phyloP scores from a whole-genome alignment of 1,140 invertebrate species.

The Drosophila pruinosa region DNA sequence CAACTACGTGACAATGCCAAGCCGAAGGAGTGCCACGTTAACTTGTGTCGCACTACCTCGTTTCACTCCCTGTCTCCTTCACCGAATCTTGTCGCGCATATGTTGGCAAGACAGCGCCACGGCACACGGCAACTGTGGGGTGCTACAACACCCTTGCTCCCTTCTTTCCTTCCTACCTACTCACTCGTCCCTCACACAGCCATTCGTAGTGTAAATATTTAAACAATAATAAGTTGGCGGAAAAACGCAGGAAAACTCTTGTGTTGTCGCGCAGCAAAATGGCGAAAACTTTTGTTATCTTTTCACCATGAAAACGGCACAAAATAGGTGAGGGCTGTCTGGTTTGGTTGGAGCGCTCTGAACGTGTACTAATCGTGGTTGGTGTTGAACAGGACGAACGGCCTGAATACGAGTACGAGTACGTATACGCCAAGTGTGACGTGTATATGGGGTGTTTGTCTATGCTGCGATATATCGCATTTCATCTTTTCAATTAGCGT shows the following conservation, averaged over 20 bases:
- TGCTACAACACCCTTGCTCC: slow-evolving; percentile 22
- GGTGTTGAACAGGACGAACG: neutral
- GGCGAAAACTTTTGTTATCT: slow-evolving; percentile 74
- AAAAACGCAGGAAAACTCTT: slow-evolving; percentile 72
- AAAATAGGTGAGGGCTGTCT: slow-evolving; percentile 44
- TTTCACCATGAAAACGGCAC: slow-evolving; percentile 71
- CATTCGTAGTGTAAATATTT: slow-evolving; percentile 74
- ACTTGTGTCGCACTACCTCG: slow-evolving; percentile 48
- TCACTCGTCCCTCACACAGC: neutral
- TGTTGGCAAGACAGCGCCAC: slow-evolving; percentile 33
- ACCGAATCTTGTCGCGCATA: slow-evolving; percentile 55
- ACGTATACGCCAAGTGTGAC: slow-evolving; percentile 39
- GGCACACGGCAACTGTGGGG: slow-evolving; percentile 8
- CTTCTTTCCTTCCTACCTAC: neutral
- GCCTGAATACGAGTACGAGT: neutral
- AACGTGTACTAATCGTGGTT: slow-evolving; percentile 63
- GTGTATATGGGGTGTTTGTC: slow-evolving; percentile 6
- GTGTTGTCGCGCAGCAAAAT: slow-evolving; percentile 45
- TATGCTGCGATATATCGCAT: slow-evolving; percentile 55
- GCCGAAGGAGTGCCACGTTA: slow-evolving; percentile 40
- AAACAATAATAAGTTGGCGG: slow-evolving; percentile 80
- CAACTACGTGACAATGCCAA: slow-evolving; percentile 71
- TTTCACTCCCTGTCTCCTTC: neutral
- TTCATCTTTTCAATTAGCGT: slow-evolving; percentile 78
- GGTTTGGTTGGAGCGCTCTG: slow-evolving; percentile 32